Percentiles rank a stretch among this genome's conserved stretches.
phyloP scores from a whole-genome alignment of 2,113 vertebrate genomes.

The Cisticola juncidis region DNA sequence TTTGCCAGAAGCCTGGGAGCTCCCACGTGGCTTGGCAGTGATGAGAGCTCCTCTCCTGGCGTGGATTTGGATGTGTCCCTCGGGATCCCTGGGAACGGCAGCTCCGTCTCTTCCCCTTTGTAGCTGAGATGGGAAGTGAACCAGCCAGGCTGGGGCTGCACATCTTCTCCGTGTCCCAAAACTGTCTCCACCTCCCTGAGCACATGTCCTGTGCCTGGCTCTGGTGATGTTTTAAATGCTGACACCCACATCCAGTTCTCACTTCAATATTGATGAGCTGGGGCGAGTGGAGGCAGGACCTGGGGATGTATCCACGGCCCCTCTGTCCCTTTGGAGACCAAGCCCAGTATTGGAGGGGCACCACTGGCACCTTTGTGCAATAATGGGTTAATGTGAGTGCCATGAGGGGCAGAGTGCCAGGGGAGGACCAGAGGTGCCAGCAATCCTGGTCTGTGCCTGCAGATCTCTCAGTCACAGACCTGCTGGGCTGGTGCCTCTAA shows the following conservation, averaged over 20 bases:
- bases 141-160: accelerated
- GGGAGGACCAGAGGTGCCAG: neutral
- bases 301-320: neutral
- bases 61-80: neutral
- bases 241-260: accelerated
- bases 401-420: neutral
- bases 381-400: neutral
- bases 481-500: neutral
- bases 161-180: neutral
- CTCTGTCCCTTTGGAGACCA: neutral
- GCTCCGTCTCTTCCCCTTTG: accelerated
- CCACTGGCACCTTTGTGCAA: neutral
- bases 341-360: neutral
- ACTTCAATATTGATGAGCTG: accelerated
- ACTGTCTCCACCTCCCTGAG: accelerated
- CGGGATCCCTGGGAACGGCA: neutral
- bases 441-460: accelerated
- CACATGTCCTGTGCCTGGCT: accelerated
- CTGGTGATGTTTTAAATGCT: neutral
- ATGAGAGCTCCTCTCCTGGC: neutral
- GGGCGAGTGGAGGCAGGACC: accelerated
- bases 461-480: neutral
- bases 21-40: accelerated
- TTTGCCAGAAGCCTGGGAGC: neutral
- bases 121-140: neutral